Conservation (phyloP, 2,888 invertebrate species). For the Dicycla oo region DNA sequence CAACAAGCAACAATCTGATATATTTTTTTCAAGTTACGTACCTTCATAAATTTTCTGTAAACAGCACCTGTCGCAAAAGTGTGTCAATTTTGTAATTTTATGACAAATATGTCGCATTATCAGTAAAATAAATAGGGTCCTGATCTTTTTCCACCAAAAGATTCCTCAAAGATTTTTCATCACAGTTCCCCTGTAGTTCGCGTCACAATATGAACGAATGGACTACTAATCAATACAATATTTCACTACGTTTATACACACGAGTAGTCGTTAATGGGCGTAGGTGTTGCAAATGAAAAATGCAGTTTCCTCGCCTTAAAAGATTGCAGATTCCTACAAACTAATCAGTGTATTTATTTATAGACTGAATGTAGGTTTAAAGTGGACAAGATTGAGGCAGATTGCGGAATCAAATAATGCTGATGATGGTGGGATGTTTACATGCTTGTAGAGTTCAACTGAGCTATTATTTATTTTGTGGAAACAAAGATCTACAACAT, state of each 20-base stretch:
- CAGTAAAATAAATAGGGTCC: no score
- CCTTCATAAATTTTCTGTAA: no score
- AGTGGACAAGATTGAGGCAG: constrained; percentile 19
- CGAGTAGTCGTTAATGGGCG: constrained; percentile 19
- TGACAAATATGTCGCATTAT: no score
- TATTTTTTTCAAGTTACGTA: no score
- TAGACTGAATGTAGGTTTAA: constrained; percentile 16
- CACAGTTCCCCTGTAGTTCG: no score
- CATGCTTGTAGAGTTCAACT: not conserved
- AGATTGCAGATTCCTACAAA: constrained; percentile 27
- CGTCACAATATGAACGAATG: not conserved
- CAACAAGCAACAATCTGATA: no score
- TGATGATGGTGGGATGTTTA: not conserved
- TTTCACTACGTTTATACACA: not conserved
- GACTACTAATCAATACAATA: not conserved
- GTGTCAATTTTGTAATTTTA: no score
- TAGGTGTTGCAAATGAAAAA: constrained; percentile 30
- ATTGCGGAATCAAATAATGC: constrained; percentile 22
- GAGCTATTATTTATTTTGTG: not conserved
- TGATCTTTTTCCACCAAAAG: no score
- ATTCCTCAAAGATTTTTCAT: no score
- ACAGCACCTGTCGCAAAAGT: no score
- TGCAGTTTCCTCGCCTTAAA: constrained; percentile 4
- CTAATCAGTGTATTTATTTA: constrained; percentile 27
- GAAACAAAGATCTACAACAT: not conserved